A percentile compares a stretch with the other conserved stretches of the same genome.
phyloP scores from a whole-genome alignment of 1,140 invertebrate species.

The Geopemphigus sp. region DNA sequence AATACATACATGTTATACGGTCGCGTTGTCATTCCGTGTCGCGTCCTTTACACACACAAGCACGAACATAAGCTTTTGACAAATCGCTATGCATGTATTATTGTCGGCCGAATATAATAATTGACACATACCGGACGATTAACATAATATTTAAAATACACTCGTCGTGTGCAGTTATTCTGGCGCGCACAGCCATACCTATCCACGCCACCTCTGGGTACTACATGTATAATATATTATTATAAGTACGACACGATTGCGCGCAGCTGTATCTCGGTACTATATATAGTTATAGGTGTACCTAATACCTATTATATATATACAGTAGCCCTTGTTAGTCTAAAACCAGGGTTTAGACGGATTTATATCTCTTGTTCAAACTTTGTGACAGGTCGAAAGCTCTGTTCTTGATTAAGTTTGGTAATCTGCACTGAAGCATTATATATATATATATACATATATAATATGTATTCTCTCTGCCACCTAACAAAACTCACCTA shows the following conservation, averaged over 20 bases:
- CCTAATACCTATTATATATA: too few species aligned
- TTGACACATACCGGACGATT: conserved; percentile 39
- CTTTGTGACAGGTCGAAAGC: conserved; percentile 44
- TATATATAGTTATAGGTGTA: too few species aligned
- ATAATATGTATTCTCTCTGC: neutral
- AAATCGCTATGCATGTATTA: conserved; percentile 20
- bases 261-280: too few species aligned
- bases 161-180: neutral
- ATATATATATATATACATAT: neutral
- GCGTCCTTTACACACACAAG: neutral
- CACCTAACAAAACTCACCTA: neutral
- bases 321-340: conserved; percentile 10
- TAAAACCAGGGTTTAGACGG: conserved; percentile 43
- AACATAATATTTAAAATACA: conserved; percentile 36
- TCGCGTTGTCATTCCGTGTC: neutral
- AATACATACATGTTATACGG: neutral
- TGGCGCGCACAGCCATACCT: too few species aligned
- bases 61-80: conserved; percentile 28
- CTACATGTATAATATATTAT: neutral
- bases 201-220: too few species aligned
- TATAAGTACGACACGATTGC: neutral
- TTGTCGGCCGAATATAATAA: conserved; percentile 27
- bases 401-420: conserved; percentile 39
- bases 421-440: conserved; percentile 21
- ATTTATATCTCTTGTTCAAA: conserved; percentile 46